Conservation (phyloP, 1,140 invertebrate species). For the Druon quercuslanigerum region DNA sequence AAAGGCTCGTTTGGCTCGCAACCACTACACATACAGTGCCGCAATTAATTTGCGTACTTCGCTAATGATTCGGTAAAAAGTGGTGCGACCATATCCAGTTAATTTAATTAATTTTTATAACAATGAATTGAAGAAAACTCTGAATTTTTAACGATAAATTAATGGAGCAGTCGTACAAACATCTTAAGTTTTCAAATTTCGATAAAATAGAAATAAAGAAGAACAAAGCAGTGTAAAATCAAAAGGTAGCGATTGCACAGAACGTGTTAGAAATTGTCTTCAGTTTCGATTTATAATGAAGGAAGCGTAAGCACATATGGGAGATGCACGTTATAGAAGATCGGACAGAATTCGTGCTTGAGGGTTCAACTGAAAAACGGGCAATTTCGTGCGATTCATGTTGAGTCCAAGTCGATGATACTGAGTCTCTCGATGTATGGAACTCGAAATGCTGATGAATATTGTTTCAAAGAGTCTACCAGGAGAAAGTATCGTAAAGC, state of each 20-base stretch:
- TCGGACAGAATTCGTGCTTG: conserved; percentile 11
- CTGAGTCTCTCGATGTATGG: neutral
- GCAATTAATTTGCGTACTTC: neutral
- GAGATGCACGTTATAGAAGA: conserved; percentile 15
- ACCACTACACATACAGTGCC: conserved; percentile 45
- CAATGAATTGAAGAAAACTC: neutral
- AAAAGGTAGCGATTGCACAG: neutral
- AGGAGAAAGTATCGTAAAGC: conserved; percentile 14
- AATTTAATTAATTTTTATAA: conserved; percentile 17
- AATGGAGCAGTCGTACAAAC: neutral
- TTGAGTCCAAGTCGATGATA: conserved; percentile 3
- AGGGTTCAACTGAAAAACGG: conserved; percentile 9
- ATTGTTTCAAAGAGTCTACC: conserved; percentile 11
- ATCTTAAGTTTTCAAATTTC: neutral
- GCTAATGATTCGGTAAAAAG: neutral
- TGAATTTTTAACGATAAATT: conserved; percentile 9
- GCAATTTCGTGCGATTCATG: conserved; percentile 9
- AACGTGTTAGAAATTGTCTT: conserved; percentile 8
- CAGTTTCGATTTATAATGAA: conserved; percentile 23
- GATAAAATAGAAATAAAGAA: neutral
- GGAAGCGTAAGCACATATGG: neutral
- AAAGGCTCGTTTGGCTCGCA: conserved; percentile 56
- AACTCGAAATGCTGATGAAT: conserved; percentile 10
- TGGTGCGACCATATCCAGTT: neutral
- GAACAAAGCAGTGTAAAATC: neutral